These are phyloP conservation scores for Drosophila pectinifera DNA, from an alignment of 1,140 invertebrate species.

Conservation along the genomic window DNA sequence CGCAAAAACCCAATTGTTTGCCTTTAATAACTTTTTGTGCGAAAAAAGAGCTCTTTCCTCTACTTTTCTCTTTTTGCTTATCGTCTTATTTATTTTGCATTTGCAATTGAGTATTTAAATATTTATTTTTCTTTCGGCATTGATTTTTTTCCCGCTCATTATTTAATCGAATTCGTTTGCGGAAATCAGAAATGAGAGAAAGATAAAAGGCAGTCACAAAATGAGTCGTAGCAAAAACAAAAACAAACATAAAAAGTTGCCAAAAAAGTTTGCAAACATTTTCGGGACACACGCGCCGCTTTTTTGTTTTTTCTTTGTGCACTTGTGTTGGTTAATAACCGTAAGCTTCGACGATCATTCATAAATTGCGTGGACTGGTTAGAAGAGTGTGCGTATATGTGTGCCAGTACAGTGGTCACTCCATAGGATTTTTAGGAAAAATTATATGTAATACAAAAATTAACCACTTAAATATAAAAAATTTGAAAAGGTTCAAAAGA, in stretches of 20 bases:
- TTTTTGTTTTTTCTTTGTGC: constrained; percentile 10
- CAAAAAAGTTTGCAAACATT: constrained; percentile 64
- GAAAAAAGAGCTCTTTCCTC: constrained; percentile 19
- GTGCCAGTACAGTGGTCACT: constrained; percentile 7
- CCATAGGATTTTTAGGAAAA: too few species aligned
- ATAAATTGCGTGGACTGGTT: constrained; percentile 76
- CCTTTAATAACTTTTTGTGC: constrained; percentile 36
- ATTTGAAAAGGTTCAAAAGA: too few species aligned
- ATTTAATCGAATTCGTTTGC: constrained; percentile 79
- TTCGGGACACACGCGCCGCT: constrained; percentile 44
- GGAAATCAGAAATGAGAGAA: constrained; percentile 67
- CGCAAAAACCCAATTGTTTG: constrained; percentile 16
- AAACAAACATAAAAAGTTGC: constrained; percentile 25
- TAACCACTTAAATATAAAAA: too few species aligned
- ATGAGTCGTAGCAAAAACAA: constrained; percentile 19
- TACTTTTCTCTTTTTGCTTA: constrained; percentile 21
- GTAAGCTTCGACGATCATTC: constrained; percentile 74
- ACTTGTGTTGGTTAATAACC: constrained; percentile 75
- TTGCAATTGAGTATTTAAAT: constrained; percentile 61
- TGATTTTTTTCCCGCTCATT: constrained; percentile 54
- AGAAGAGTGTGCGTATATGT: constrained; percentile 18
- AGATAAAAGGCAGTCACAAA: constrained; percentile 54
- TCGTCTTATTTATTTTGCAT: constrained; percentile 49
- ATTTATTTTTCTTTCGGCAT: constrained; percentile 59
- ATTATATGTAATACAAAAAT: too few species aligned